Percentiles rank a stretch among this genome's conserved stretches.
phyloP scores from a whole-genome alignment of 2,113 vertebrate genomes.

The Dromaius novaehollandiae region DNA sequence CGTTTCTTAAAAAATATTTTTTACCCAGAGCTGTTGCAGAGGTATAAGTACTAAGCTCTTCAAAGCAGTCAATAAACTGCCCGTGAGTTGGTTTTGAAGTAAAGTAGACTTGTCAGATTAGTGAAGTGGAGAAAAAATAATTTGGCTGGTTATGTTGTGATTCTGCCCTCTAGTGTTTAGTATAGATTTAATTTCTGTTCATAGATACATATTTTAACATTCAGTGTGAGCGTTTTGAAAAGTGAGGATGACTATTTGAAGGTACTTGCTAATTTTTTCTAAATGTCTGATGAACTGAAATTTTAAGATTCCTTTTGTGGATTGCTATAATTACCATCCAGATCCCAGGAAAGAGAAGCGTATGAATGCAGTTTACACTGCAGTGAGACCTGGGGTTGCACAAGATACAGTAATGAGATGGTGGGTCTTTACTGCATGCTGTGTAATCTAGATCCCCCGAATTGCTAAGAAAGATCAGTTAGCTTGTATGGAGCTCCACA shows the following conservation, averaged over 20 bases:
- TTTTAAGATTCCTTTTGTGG: background rate
- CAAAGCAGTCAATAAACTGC: background rate
- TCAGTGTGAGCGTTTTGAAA: background rate
- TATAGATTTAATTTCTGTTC: background rate
- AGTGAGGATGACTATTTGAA: background rate
- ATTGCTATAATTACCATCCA: background rate
- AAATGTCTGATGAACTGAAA: background rate
- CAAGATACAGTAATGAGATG: too few relatives aligned
- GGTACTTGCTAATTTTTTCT: background rate
- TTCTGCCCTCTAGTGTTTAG: background rate
- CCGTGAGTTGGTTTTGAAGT: background rate
- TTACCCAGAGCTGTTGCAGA: background rate
- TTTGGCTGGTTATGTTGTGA: background rate
- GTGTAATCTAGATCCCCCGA: background rate
- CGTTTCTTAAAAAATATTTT: background rate
- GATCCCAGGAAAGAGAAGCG: background rate
- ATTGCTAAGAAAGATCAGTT: rapidly evolving
- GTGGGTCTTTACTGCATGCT: background rate
- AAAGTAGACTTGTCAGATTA: background rate
- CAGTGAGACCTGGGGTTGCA: background rate
- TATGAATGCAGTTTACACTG: background rate
- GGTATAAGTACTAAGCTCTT: background rate
- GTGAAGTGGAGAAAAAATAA: background rate
- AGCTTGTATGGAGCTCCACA: background rate
- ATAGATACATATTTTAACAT: rapidly evolving